Percentiles rank a stretch among this genome's conserved stretches.
phyloP scores from a whole-genome alignment of 92 coral and sea anemone species.

The Actinernus sp. region DNA sequence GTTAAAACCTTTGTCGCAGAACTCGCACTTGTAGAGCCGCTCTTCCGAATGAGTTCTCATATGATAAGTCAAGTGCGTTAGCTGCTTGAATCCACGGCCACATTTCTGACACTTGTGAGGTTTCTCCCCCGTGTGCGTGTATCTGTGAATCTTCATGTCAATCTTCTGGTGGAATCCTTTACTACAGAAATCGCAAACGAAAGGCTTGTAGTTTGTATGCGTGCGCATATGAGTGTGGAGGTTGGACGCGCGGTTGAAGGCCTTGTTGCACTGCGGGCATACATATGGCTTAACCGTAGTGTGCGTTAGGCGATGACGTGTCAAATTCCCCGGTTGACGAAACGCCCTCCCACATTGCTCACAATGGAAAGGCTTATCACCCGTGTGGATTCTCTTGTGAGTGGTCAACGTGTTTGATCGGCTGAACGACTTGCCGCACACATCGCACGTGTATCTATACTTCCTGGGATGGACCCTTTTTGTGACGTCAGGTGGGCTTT shows the following conservation, averaged over 20 bases:
- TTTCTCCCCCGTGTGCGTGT: slow-evolving; percentile 99
- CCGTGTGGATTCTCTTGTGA: slow-evolving; percentile 86
- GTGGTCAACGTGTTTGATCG: slow-evolving; percentile 85
- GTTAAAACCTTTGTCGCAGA: slow-evolving; percentile 87
- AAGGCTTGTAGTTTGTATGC: slow-evolving; percentile 95
- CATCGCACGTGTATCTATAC: slow-evolving; percentile 77
- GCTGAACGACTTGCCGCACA: slow-evolving; percentile 82
- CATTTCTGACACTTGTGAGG: slow-evolving; percentile 94
- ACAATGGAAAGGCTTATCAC: slow-evolving; percentile 77
- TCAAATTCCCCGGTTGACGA: slow-evolving; percentile 85
- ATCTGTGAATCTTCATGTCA: slow-evolving; percentile 98
- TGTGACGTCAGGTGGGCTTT: not conserved
- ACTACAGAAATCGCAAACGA: slow-evolving; percentile 94
- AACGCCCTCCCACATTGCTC: slow-evolving; percentile 90
- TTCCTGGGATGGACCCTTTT: slow-evolving; percentile 22
- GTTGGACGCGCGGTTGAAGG: slow-evolving; percentile 97
- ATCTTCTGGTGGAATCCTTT: slow-evolving; percentile 98
- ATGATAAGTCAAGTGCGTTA: slow-evolving; percentile 96
- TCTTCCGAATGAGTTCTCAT: slow-evolving; percentile 96
- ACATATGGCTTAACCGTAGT: slow-evolving; percentile 88
- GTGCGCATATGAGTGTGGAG: slow-evolving; percentile 98
- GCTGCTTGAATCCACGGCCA: slow-evolving; percentile 99
- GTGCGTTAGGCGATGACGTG: slow-evolving; percentile 89
- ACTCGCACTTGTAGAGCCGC: slow-evolving; percentile 71
- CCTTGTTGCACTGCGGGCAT: slow-evolving; percentile 98